Conservation (phyloP, 2,113 vertebrate genomes). For the Kryptolebias marmoratus region DNA sequence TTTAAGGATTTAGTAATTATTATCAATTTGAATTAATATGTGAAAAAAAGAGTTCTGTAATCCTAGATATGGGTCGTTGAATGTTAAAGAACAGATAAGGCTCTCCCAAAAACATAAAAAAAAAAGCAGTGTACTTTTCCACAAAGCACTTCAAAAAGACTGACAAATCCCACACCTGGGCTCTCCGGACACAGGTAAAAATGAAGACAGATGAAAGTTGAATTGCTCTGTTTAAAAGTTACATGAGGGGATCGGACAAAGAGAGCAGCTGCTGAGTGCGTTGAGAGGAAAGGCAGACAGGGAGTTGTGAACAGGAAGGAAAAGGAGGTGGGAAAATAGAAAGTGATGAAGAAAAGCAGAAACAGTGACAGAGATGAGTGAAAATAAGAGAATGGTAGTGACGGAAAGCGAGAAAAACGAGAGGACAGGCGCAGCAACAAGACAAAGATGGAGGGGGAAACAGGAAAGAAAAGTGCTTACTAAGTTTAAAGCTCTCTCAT, state of each 20-base stretch:
- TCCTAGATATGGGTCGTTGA: too few species aligned
- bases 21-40: too few species aligned
- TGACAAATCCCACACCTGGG: constrained; percentile 22
- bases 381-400: constrained; percentile 5
- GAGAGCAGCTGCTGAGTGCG: constrained; percentile 12
- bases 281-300: constrained; percentile 26
- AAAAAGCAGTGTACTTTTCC: neutral
- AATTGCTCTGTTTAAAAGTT: constrained; percentile 3
- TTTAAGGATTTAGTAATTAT: too few species aligned
- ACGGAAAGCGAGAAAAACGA: constrained; percentile 14
- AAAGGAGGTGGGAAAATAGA: constrained; percentile 11
- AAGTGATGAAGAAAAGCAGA: constrained; percentile 11
- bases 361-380: neutral
- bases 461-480: constrained; percentile 32
- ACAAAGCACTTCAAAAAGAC: neutral
- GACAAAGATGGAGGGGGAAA: neutral
- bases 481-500: neutral
- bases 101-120: neutral
- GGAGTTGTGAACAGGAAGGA: neutral
- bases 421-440: constrained; percentile 5
- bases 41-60: too few species aligned
- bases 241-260: neutral
- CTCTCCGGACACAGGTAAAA: neutral
- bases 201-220: constrained; percentile 31
- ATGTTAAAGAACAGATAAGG: neutral